Evolutionary conservation across 2,888 invertebrate genomes (phyloP), one percentile per base, ranked within the genome.

Genomic region (Tortrix viridana): DNA sequence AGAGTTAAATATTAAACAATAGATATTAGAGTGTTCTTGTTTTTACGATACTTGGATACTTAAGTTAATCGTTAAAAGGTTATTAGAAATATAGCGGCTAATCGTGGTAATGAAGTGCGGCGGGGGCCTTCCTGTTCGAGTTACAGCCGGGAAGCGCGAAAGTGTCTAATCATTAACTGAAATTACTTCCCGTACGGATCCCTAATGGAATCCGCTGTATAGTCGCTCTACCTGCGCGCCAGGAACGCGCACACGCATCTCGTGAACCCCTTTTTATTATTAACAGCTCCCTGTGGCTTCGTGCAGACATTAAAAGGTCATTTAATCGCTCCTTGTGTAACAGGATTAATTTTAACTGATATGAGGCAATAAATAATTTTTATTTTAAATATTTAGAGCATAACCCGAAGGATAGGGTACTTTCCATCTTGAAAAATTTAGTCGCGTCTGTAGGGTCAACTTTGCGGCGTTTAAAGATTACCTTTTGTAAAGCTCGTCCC

Each of bases 151-250:
- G 76, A 16, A 80, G 73, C 76, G 77, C 82, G 81, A 86, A 85
- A 84, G 76, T 84, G 84, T 83, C 81, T 81, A 88, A 84, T 86
- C 83, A 85, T 84, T 85, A 82, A 79, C 74, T 79, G 71, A 81
- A 86, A 86, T 87, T 85, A 81, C 80, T 79, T 80, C 74, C 72
- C 74, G 72, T 74, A 76, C 71, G 73, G 73, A 74, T 69, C 74
- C 68, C 65, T 65, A 67, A 65, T 69, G 69, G 67, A 71, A 69
- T 65, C 66, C 67, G 61, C 32, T 44, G 47, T 23, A 43, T 52
- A 46, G 26, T 9, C 26, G 3, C 57, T 65, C 65, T 49, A 55
- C 62, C 63, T 58, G 37, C 23, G 23, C 18, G 54, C 54, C 38
- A 48, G 53, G 57, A 48, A 53, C 12, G 18, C 4, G 19, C 56